A percentile compares a stretch with the other conserved stretches of the same genome.
Evolutionary conservation across 1,140 invertebrate species (phyloP).

Genomic region (Pseudomyrmex flavicornis): DNA sequence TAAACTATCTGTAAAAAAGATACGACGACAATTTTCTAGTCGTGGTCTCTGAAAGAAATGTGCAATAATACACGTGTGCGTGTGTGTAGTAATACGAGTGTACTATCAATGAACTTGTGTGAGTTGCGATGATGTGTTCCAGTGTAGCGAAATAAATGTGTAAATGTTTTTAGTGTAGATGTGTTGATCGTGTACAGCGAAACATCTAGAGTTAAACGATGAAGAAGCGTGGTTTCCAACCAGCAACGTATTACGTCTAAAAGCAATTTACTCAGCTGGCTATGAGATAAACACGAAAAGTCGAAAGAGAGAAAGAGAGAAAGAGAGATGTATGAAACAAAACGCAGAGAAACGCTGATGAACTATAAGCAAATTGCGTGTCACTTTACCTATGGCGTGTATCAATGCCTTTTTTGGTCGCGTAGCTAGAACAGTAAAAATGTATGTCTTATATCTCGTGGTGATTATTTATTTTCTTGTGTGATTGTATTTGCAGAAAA

Average conservation of each 20-base stretch:
- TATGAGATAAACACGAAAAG: conserved; percentile 51
- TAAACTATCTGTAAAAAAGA: conserved; percentile 1
- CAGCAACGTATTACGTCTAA: conserved; percentile 63
- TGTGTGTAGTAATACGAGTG: not conserved
- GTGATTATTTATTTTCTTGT: conserved; percentile 11
- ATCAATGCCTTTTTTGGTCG: conserved; percentile 84
- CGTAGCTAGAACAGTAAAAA: conserved; percentile 85
- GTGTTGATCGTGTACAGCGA: conserved; percentile 4
- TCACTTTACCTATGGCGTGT: conserved; percentile 85
- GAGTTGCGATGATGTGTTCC: not conserved
- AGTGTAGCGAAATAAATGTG: conserved; percentile 34
- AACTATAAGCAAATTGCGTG: conserved; percentile 63
- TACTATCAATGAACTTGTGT: too few relatives aligned
- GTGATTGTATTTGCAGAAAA: not conserved
- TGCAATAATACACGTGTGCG: not conserved
- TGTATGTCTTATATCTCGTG: conserved; percentile 65
- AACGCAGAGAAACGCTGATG: conserved; percentile 62
- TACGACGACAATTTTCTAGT: not conserved
- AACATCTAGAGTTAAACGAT: conserved; percentile 57
- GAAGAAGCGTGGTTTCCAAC: conserved; percentile 64
- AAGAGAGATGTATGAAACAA: conserved; percentile 42
- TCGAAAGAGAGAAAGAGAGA: not conserved
- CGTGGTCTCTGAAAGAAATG: not conserved
- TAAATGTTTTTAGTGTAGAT: conserved; percentile 47
- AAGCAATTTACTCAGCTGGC: conserved; percentile 74